Base-by-base conservation (phyloP, 2,888 invertebrate genomes). In the Philonicus albiceps region DNA sequence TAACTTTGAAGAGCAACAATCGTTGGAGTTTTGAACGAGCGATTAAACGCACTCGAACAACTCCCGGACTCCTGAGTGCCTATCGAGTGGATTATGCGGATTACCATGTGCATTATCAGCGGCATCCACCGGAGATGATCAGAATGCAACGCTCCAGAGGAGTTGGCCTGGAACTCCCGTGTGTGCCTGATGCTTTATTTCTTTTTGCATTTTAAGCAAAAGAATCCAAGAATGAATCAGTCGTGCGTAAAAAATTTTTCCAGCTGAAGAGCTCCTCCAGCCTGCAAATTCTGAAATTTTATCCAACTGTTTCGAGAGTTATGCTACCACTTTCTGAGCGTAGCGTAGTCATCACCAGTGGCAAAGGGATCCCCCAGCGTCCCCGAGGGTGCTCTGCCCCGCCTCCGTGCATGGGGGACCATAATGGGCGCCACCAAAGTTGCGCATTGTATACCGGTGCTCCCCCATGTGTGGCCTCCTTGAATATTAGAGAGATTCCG, bases 211-310 rank as follows among this genome's bases (percentile, higher is more conserved):
- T 80, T 81, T 81, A 19, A 81, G 64, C 81, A 81, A 81, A n/a
- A 81, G 81, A 81, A 81, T 81, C 81, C 81, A 81, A 81, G 75
- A 53, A 85, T 85, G 85, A 85, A 75, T n/a, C 49, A 85, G 85
- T 85, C 75, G 75, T 85, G 85, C 85, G 53, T 74, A 75, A 85
- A 85, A 85, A 75, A 19, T 53, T 85, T 85, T 85, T 75, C 85
- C 81, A 81, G 55, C 55, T 81, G 34, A 81, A 64, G 27, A 55
- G 55, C 53, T 81, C 53, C 81, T 81, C 81, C 76, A 49, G 49
- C 34, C 49, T 19, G 81, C 55, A 81, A 81, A 81, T 81, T 64
- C 55, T 81, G 81, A 81, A 81, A 81, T 81, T 76, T 81, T 81
- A 81, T 81, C 81, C 81, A 31, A 81, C 81, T 55, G 81, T 81